These are phyloP conservation scores for Rhynchotus rufescens DNA, from an alignment of 2,797 vertebrate species.

Conservation along the genomic window DNA sequence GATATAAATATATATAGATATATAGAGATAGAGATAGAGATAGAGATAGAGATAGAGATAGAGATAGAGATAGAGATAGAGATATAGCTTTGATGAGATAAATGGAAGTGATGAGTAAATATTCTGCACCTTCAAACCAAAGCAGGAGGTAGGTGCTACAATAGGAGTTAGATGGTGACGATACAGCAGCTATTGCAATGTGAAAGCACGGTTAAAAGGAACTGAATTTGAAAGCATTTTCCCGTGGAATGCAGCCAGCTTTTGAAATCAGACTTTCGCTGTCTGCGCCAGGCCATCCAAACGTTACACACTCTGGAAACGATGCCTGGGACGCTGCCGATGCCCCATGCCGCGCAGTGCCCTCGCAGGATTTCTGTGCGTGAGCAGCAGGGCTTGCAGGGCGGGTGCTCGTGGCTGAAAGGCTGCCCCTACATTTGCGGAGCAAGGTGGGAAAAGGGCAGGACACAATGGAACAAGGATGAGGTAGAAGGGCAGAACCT, in stretches of 20 bases:
- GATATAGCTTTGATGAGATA: neutral
- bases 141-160: neutral
- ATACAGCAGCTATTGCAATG: neutral
- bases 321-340: neutral
- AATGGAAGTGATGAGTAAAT: neutral
- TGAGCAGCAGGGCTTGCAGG: neutral
- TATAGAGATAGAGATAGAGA: no score
- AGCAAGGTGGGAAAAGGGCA: neutral
- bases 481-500: neutral
- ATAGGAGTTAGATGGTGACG: neutral
- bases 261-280: conserved; percentile 18
- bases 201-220: neutral
- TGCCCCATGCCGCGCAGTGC: neutral
- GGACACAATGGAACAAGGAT: neutral
- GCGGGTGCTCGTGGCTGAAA: neutral
- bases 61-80: no score
- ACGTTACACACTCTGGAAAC: conserved; percentile 18
- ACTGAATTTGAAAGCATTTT: conserved; percentile 8
- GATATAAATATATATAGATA: neutral
- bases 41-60: no score
- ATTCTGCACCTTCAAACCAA: neutral
- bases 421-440: neutral
- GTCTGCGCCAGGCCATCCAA: neutral
- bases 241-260: neutral
- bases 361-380: neutral